Percentiles rank a stretch among this genome's conserved stretches.
phyloP scores from a whole-genome alignment of 2,797 vertebrate genomes.

The Hemibagrus guttatus region DNA sequence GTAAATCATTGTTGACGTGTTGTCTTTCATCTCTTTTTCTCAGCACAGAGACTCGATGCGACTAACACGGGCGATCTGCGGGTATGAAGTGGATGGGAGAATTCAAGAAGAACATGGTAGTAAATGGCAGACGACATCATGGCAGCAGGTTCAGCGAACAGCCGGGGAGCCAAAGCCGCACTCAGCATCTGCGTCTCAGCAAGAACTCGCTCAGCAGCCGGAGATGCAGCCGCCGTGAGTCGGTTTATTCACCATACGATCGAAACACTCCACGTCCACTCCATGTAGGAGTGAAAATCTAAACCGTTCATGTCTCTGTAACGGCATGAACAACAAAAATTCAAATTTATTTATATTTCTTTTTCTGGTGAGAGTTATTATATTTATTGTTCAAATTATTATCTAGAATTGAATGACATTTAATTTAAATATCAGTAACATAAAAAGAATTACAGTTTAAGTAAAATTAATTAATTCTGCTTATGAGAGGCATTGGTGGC shows the following conservation, averaged over 20 bases:
- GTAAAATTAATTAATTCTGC: neutral
- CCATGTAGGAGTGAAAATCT: neutral
- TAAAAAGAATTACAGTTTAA: neutral
- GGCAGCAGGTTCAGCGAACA: conserved; percentile 81
- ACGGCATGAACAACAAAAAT: neutral
- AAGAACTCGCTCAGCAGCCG: conserved; percentile 69
- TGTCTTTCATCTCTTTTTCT: conserved; percentile 45
- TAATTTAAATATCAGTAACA: neutral
- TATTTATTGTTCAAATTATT: neutral
- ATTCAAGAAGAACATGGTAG: conserved; percentile 91
- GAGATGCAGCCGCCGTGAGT: conserved; percentile 84
- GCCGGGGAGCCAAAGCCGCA: conserved; percentile 65
- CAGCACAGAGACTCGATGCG: conserved; percentile 82
- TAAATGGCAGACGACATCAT: conserved; percentile 87
- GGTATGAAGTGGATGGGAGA: conserved; percentile 90
- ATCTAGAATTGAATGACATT: neutral
- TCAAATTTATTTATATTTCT: neutral
- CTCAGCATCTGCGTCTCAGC: conserved; percentile 74
- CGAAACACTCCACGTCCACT: neutral
- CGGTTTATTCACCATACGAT: neutral
- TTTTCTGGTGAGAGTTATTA: neutral
- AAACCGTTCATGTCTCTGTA: neutral
- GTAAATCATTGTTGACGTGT: neutral
- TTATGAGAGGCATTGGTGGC: no score
- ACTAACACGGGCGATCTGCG: conserved; percentile 79